Conservation (phyloP, 2,113 vertebrate species). For the Poeciliopsis retropinna region DNA sequence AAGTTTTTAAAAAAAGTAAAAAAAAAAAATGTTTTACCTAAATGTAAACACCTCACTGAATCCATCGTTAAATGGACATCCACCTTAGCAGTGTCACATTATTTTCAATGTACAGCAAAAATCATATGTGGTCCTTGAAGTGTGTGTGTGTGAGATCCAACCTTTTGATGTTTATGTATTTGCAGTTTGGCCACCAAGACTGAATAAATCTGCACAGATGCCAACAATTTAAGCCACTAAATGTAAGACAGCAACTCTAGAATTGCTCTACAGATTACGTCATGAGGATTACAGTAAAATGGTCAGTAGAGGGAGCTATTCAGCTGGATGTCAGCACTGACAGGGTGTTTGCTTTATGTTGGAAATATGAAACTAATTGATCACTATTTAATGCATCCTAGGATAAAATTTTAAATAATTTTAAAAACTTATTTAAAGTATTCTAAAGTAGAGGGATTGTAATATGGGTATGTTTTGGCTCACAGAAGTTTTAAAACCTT, state of each 20-base stretch:
- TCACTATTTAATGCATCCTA: background rate
- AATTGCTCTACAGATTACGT: background rate
- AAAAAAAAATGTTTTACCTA: slow-evolving; percentile 27
- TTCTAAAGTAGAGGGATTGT: background rate
- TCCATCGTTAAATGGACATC: slow-evolving; percentile 27
- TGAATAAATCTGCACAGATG: slow-evolving; percentile 48
- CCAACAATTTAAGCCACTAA: slow-evolving; percentile 40
- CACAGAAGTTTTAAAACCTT: background rate
- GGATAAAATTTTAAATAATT: background rate
- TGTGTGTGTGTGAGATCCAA: slow-evolving; percentile 50
- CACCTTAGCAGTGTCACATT: slow-evolving; percentile 47
- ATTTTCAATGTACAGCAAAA: slow-evolving; percentile 30
- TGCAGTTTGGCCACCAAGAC: slow-evolving; percentile 26
- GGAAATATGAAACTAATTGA: background rate
- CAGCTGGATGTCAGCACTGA: slow-evolving; percentile 26
- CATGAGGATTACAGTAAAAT: background rate
- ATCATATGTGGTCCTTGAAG: slow-evolving; percentile 64
- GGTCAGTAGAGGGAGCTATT: slow-evolving; percentile 52
- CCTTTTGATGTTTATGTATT: slow-evolving; percentile 42
- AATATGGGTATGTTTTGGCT: slow-evolving; percentile 5
- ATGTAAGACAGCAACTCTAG: slow-evolving; percentile 47
- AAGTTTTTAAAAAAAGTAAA: slow-evolving; percentile 5
- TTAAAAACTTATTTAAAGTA: background rate
- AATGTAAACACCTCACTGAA: slow-evolving; percentile 47
- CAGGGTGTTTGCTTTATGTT: slow-evolving; percentile 34